phyloP scores from a whole-genome alignment of 2,797 vertebrate species.

The Enteromius treurensis region DNA sequence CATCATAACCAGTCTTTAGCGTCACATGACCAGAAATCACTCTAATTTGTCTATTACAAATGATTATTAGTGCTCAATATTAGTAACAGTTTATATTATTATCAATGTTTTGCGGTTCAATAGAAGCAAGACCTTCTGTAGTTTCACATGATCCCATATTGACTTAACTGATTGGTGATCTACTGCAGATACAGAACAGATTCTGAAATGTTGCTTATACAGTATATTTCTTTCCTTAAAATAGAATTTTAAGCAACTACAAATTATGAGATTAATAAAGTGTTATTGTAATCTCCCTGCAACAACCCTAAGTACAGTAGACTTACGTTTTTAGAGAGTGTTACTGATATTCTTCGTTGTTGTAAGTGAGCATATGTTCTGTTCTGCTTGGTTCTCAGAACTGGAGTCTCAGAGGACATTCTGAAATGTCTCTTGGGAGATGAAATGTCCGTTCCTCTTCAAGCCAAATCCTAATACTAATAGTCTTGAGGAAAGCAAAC shows the following conservation, averaged over 20 bases:
- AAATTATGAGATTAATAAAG: background rate
- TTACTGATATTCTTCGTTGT: background rate
- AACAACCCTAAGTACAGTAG: background rate
- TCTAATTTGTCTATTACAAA: background rate
- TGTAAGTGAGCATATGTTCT: background rate
- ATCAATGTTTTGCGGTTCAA: background rate
- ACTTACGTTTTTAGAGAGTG: background rate
- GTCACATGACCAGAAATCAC: background rate
- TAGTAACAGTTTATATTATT: background rate
- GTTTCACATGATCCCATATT: background rate
- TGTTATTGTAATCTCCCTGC: background rate
- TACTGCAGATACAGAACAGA: background rate
- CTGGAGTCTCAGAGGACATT: slow-evolving; percentile 3
- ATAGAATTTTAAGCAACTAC: background rate
- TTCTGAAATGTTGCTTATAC: background rate
- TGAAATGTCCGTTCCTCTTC: background rate
- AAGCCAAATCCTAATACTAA: background rate
- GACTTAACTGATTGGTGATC: background rate
- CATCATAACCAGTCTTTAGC: background rate
- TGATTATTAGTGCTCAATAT: background rate
- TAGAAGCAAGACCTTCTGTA: background rate
- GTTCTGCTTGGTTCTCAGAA: background rate
- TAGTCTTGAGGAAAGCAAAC: slow-evolving; percentile 56
- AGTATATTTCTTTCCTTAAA: background rate
- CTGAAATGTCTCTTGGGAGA: background rate